A percentile compares a stretch with the other conserved stretches of the same genome.
phyloP scores from a whole-genome alignment of 2,888 invertebrate species.

The Leptothorax acervorum region DNA sequence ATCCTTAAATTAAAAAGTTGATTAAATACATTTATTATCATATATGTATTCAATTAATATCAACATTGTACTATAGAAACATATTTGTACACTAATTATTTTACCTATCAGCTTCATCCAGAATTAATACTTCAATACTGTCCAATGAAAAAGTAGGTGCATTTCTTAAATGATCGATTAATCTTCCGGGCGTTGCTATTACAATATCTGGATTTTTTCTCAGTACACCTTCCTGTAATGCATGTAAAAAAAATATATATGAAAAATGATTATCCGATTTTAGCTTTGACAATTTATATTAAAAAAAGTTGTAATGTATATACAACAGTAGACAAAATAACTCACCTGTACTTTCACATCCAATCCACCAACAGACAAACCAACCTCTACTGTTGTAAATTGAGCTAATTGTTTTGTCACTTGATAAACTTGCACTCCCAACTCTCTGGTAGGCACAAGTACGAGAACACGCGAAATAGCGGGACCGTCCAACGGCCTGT shows the following conservation, averaged over 20 bases:
- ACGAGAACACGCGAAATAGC: conserved; percentile 94
- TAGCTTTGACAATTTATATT: background rate
- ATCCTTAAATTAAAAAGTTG: conserved; percentile 88
- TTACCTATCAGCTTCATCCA: conserved; percentile 92
- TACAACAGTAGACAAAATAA: conserved; percentile 52
- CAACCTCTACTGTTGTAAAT: conserved; percentile 93
- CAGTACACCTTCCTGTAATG: conserved; percentile 90
- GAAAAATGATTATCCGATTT: background rate
- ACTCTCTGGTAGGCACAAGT: conserved; percentile 97
- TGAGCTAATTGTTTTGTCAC: conserved; percentile 96
- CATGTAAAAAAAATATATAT: conserved; percentile 16
- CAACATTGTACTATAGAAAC: background rate
- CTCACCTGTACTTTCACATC: conserved; percentile 91
- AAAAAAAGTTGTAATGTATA: background rate
- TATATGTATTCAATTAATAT: conserved; percentile 12
- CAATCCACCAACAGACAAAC: conserved; percentile 94
- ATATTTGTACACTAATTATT: conserved; percentile 8
- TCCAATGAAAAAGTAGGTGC: conserved; percentile 96
- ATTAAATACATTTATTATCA: background rate
- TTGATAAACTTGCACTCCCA: conserved; percentile 99
- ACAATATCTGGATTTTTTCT: conserved; percentile 98
- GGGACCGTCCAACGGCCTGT: conserved; percentile 91
- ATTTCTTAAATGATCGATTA: conserved; percentile 98
- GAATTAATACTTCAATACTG: conserved; percentile 94
- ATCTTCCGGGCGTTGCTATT: conserved; percentile 98